Percentiles rank a stretch among this genome's conserved stretches.
Evolutionary conservation across 2,113 vertebrate species (phyloP).

Genomic region (Stigmatopora nigra): DNA sequence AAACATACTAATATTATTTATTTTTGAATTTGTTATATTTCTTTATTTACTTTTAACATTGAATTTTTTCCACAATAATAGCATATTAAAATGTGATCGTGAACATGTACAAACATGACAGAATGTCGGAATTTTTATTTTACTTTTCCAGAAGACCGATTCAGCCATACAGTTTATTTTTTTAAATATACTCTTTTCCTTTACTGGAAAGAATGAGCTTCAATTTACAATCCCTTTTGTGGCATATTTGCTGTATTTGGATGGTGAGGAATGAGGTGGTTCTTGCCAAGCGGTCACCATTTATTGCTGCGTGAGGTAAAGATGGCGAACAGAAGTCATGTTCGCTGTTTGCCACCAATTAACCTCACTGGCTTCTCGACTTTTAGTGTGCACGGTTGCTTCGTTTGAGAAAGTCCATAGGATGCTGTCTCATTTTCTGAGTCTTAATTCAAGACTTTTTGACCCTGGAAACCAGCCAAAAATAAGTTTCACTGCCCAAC

Average conservation of each 20-base stretch:
- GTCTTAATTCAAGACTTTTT: slow-evolving; percentile 6
- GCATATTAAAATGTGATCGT: no score
- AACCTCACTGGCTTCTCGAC: slow-evolving; percentile 32
- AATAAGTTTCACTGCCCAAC: background rate
- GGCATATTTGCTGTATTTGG: no score
- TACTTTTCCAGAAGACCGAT: no score
- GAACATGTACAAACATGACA: no score
- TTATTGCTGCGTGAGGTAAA: slow-evolving; percentile 32
- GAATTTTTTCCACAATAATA: no score
- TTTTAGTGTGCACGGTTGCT: slow-evolving; percentile 2
- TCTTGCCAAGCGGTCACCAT: slow-evolving; percentile 6
- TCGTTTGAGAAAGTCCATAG: background rate
- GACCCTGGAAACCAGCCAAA: background rate
- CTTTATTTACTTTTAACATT: no score
- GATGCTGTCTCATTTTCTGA: background rate
- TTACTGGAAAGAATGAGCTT: background rate
- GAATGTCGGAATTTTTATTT: no score
- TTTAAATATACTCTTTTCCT: no score
- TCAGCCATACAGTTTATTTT: no score
- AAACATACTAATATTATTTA: no score
- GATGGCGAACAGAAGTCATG: slow-evolving; percentile 18
- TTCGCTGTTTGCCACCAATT: slow-evolving; percentile 46
- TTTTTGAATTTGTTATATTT: no score
- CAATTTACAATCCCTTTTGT: background rate
- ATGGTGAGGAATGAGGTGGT: slow-evolving; percentile 20